Conservation (phyloP, 2,888 invertebrate genomes). For the Dendrolimus houi region DNA sequence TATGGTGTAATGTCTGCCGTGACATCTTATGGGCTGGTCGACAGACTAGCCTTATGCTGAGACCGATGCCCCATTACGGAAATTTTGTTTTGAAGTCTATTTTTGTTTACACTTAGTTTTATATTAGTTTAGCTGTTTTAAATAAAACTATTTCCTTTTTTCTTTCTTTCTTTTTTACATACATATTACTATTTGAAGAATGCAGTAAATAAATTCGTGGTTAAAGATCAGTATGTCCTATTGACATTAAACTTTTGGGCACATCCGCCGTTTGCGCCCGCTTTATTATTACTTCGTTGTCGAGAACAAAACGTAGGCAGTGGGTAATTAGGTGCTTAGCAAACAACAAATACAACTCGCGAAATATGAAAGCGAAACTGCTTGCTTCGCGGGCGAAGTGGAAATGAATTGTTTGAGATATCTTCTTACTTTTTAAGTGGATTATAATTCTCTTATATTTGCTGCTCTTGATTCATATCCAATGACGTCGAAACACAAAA, state of each 20-base stretch:
- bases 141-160: too few relatives aligned
- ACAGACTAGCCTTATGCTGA: too few relatives aligned
- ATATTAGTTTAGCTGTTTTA: too few relatives aligned
- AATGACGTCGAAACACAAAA: background rate
- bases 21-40: too few relatives aligned
- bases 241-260: slow-evolving; percentile 28
- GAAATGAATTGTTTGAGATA: slow-evolving; percentile 18
- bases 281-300: slow-evolving; percentile 34
- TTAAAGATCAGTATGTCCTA: slow-evolving; percentile 9
- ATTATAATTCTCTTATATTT: background rate
- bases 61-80: too few relatives aligned
- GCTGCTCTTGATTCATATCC: background rate
- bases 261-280: slow-evolving; percentile 29
- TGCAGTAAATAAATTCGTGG: background rate
- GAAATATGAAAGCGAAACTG: slow-evolving; percentile 28
- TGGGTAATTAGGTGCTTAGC: slow-evolving; percentile 43
- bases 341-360: slow-evolving; percentile 33
- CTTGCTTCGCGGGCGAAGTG: slow-evolving; percentile 17
- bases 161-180: too few relatives aligned
- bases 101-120: too few relatives aligned
- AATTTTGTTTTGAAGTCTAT: too few relatives aligned
- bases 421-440: slow-evolving; percentile 3
- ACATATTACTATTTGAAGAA: background rate
- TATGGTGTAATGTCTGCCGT: too few relatives aligned
- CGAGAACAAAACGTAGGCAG: slow-evolving; percentile 34